These are phyloP conservation scores for Melieria omissa DNA, from an alignment of 2,888 invertebrate genomes.

Conservation along the genomic window DNA sequence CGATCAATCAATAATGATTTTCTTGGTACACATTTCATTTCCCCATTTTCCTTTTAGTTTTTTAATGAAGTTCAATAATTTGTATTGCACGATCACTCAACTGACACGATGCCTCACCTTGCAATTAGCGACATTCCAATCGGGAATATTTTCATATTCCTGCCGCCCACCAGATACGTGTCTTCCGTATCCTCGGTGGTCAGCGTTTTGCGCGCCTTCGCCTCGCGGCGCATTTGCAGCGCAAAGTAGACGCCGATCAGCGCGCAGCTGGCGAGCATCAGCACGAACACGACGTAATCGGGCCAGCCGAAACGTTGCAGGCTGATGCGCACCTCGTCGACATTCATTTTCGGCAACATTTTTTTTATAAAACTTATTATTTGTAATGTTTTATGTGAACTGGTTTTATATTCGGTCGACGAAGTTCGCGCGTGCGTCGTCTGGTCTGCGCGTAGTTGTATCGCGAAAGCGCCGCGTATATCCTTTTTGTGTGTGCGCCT, in stretches of 20 bases:
- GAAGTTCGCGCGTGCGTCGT: not conserved
- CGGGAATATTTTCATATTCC: conserved; percentile 76
- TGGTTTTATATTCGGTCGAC: not conserved
- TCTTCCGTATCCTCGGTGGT: conserved; percentile 67
- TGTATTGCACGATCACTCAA: not conserved
- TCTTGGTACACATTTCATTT: not conserved
- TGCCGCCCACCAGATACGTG: conserved; percentile 76
- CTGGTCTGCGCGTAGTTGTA: not conserved
- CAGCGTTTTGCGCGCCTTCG: conserved; percentile 61
- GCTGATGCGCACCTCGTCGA: conserved; percentile 64
- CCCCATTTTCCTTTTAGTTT: not conserved
- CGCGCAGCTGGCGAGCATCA: conserved; percentile 81
- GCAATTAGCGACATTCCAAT: conserved; percentile 79
- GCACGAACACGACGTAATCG: conserved; percentile 82
- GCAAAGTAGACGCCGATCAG: conserved; percentile 86
- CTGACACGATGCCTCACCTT: conserved; percentile 66
- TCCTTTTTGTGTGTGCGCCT: conserved; percentile 2
- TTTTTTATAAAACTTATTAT: not conserved
- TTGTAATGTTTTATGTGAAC: not conserved
- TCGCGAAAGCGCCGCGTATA: conserved; percentile 2
- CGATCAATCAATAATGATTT: not conserved
- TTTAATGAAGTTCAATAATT: too few species aligned
- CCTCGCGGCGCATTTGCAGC: conserved; percentile 70
- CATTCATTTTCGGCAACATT: conserved; percentile 53
- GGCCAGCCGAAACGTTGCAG: conserved; percentile 77